These are phyloP conservation scores for Magallana angulata DNA, from an alignment of 1,140 invertebrate genomes.

Conservation along the genomic window DNA sequence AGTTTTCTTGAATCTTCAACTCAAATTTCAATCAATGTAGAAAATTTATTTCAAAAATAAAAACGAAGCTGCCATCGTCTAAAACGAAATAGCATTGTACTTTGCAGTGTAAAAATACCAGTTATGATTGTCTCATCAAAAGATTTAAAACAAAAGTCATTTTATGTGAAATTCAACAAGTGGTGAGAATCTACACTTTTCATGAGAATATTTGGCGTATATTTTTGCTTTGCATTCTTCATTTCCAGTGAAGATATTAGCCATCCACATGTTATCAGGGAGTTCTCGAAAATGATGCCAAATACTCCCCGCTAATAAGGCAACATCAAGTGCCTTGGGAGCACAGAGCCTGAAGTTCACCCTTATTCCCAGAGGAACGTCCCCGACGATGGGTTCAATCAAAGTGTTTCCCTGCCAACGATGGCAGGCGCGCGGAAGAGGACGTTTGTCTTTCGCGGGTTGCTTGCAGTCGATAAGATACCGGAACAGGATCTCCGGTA, in stretches of 20 bases:
- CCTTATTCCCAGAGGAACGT: constrained; percentile 66
- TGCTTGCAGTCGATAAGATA: constrained; percentile 76
- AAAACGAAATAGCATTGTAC: constrained; percentile 12
- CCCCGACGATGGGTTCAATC: constrained; percentile 75
- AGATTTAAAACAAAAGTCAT: constrained; percentile 41
- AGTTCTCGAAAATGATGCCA: constrained; percentile 75
- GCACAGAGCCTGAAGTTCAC: constrained; percentile 73
- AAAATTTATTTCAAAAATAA: constrained; percentile 22
- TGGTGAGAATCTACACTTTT: constrained; percentile 73
- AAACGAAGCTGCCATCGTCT: constrained; percentile 24
- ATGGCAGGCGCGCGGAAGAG: constrained; percentile 76
- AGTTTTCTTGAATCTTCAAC: neutral
- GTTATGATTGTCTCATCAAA: neutral
- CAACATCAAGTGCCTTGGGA: constrained; percentile 73
- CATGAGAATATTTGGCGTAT: constrained; percentile 74
- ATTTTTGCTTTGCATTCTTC: constrained; percentile 70
- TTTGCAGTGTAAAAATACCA: neutral
- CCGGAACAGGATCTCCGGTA: constrained; percentile 73
- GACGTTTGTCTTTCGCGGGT: constrained; percentile 69
- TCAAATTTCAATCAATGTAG: neutral
- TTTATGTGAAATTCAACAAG: constrained; percentile 75
- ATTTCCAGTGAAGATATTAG: constrained; percentile 71
- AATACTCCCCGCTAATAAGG: constrained; percentile 72
- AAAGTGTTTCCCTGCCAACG: constrained; percentile 75
- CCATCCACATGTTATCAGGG: constrained; percentile 76